Conservation (phyloP, 2,888 invertebrate genomes). For the Drosophila borborema region DNA sequence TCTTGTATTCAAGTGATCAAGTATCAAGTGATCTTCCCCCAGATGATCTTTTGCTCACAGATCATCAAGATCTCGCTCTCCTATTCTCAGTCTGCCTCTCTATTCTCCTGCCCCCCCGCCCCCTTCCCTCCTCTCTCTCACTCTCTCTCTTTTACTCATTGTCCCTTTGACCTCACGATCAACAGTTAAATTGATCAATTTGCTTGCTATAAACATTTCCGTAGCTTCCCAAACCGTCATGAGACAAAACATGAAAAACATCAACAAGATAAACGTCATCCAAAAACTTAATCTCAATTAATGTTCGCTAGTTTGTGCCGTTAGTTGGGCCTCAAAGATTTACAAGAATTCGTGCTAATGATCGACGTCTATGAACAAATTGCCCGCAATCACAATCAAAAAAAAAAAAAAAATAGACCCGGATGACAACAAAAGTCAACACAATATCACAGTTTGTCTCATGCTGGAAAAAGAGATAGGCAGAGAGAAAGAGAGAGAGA, state of each 20-base stretch:
- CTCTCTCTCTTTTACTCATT: neutral
- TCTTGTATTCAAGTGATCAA: neutral
- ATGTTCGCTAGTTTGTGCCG: slow-evolving; percentile 2
- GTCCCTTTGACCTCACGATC: neutral
- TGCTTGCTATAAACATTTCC: slow-evolving; percentile 1
- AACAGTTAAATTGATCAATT: slow-evolving; percentile 10
- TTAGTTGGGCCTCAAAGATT: slow-evolving; percentile 40
- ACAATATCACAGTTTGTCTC: slow-evolving; percentile 39
- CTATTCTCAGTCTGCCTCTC: neutral
- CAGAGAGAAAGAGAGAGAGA: slow-evolving; percentile 8
- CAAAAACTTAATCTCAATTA: slow-evolving; percentile 29
- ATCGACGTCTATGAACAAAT: slow-evolving; percentile 77
- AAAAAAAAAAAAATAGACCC: slow-evolving; percentile 40
- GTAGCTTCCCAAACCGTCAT: neutral
- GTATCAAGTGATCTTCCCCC: neutral
- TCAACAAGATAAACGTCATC: slow-evolving; percentile 32
- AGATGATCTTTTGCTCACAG: neutral
- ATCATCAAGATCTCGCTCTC: neutral
- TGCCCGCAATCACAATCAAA: slow-evolving; percentile 66
- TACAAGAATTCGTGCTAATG: slow-evolving; percentile 68
- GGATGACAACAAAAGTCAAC: slow-evolving; percentile 55
- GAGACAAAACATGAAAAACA: slow-evolving; percentile 32
- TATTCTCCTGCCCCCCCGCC: too few species aligned
- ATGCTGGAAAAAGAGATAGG: slow-evolving; percentile 15
- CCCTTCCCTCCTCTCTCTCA: neutral